Evolutionary conservation across 2,888 invertebrate species (phyloP), one percentile per base, ranked within the genome.

Genomic region (Helicoverpa assulta): DNA sequence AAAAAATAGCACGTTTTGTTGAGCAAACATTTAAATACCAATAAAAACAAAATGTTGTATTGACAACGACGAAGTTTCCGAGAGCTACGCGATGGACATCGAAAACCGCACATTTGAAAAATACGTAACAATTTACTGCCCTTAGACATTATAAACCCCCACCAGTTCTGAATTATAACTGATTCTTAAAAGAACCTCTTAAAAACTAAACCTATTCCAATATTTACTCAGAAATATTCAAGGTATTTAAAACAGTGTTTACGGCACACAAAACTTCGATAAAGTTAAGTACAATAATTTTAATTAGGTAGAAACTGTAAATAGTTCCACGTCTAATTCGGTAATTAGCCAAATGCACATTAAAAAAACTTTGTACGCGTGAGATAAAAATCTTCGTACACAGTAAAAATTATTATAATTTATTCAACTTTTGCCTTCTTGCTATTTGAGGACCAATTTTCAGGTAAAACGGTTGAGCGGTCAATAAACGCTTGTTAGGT

Each of bases 321-420:
- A 14, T 47, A 57, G n/a, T 55, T 33, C 6, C 5, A 8, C 10
- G 12, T 60, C 67, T 52, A 76, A 76, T 67, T 18, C 53, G 51
- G 40, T 67, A 67, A 72, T 76, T 67, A 67, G 61, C 12, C 52
- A 58, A 72, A 57, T 55, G 65, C 52, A 50, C 8, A 59, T 19
- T 21, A 55, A 19, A 51, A 50, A 61, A 52, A 40, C 6, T 33
- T 16, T 19, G 5, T 58, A 19, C 10, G 18, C 53, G 67, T 58
- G 67, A 67, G 72, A 76, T 76, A 12, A 55, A 16, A 55, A 76
- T 76, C 76, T 61, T 19, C 47, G 7, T 21, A 52, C 67, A 40
- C 67, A 71, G 37, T 55, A 67, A n/a, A 55, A 65, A 65, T 50
- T 40, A 40, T 40, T 26, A 3, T 26, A 26, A 58, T 55, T 58